Evolutionary conservation across 1,140 invertebrate genomes (phyloP).

Genomic region (Idris sp.): DNA sequence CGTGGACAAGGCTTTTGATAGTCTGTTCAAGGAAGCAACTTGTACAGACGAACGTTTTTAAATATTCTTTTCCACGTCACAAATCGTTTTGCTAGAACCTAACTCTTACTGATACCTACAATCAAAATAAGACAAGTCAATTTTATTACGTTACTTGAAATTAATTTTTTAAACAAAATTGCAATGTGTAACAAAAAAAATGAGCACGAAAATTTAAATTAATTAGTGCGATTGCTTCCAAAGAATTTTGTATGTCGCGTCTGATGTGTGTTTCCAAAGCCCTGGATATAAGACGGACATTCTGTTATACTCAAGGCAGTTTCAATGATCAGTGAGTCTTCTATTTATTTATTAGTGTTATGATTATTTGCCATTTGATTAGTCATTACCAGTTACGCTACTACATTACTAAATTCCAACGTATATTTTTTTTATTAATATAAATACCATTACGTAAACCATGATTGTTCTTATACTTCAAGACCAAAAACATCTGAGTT

Average conservation of each 20-base stretch:
- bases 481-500: constrained; percentile 1
- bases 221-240: constrained; percentile 47
- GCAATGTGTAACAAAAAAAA: constrained; percentile 23
- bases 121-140: constrained; percentile 26
- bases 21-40: constrained; percentile 81
- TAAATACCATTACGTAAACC: constrained; percentile 6
- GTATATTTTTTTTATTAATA: constrained; percentile 23
- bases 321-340: constrained; percentile 67
- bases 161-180: constrained; percentile 17
- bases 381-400: constrained; percentile 37
- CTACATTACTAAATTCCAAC: constrained; percentile 23
- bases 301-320: constrained; percentile 65
- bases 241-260: constrained; percentile 67
- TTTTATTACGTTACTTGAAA: constrained; percentile 32
- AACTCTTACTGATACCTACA: constrained; percentile 23
- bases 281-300: constrained; percentile 68
- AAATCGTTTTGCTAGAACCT: constrained; percentile 36
- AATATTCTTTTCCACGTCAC: constrained; percentile 2
- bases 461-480: constrained; percentile 7
- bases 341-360: constrained; percentile 56
- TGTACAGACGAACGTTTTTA: constrained; percentile 66
- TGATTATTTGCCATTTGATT: constrained; percentile 35
- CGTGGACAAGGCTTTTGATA: constrained; percentile 87
- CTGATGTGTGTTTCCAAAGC: constrained; percentile 72
- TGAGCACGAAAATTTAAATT: constrained; percentile 21